A percentile compares a stretch with the other conserved stretches of the same genome.
Conservation (phyloP, 2,113 vertebrate species). For the Rhinolophus sinicus region DNA sequence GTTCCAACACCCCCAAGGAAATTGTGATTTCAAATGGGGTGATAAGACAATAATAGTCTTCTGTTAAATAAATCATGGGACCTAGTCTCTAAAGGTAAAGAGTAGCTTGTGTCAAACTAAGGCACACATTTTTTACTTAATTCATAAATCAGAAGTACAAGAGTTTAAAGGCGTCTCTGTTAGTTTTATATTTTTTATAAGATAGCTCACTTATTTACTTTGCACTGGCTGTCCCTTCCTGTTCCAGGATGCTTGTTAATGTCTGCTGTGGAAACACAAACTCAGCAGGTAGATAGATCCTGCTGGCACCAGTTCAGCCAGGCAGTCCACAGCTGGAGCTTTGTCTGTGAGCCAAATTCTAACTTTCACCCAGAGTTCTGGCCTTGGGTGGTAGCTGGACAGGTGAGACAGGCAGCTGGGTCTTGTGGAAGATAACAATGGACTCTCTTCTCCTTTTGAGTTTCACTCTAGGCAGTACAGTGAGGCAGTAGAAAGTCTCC, state of each 20-base stretch:
- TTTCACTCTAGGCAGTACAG: not conserved
- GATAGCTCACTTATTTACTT: slow-evolving; percentile 35
- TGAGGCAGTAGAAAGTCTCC: not conserved
- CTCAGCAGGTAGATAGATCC: slow-evolving; percentile 55
- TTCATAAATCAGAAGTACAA: not conserved
- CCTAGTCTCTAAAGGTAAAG: not conserved
- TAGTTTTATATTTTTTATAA: not conserved
- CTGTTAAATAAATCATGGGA: slow-evolving; percentile 4
- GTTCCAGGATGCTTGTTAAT: slow-evolving; percentile 49
- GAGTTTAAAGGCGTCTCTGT: not conserved
- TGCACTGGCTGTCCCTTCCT: not conserved
- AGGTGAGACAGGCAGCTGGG: not conserved
- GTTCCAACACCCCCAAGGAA: not conserved
- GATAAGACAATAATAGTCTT: not conserved
- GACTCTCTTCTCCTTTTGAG: not conserved
- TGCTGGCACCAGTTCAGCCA: slow-evolving; percentile 5
- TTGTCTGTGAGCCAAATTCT: not conserved
- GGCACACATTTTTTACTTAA: not conserved
- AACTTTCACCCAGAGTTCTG: not conserved
- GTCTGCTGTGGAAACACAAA: slow-evolving; percentile 63
- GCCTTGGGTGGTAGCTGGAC: not conserved
- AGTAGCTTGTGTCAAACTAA: not conserved
- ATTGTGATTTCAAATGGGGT: not conserved
- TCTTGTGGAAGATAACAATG: not conserved
- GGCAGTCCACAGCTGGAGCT: not conserved